Percentiles rank a stretch among this genome's conserved stretches.
phyloP scores from a whole-genome alignment of 2,888 invertebrate species.

The Ophion ellenae region DNA sequence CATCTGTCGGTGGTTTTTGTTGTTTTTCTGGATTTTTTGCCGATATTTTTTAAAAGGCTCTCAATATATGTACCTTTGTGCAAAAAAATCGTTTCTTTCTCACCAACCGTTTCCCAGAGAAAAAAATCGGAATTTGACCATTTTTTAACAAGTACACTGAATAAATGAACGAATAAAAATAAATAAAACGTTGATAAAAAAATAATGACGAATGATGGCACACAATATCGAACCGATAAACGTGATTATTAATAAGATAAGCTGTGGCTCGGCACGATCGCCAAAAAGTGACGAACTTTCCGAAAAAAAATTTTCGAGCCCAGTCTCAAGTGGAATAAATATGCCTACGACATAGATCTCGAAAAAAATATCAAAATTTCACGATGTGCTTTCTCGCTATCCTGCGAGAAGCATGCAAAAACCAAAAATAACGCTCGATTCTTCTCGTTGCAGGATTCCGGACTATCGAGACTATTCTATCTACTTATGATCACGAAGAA shows the following conservation, averaged over 20 bases:
- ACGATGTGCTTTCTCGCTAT: background rate
- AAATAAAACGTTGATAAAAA: background rate
- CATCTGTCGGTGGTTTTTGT: no score
- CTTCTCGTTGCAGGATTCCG: slow-evolving; percentile 74
- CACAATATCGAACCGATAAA: background rate
- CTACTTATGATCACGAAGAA: slow-evolving; percentile 79
- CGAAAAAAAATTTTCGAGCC: no score
- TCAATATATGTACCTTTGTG: no score
- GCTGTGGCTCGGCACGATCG: no score
- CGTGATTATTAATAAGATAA: background rate
- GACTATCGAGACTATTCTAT: slow-evolving; percentile 75
- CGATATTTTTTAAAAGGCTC: no score
- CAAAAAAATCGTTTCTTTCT: no score
- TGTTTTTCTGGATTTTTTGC: no score
- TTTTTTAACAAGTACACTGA: background rate
- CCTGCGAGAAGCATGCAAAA: background rate
- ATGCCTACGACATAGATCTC: background rate
- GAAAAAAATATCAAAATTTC: background rate
- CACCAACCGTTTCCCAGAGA: no score
- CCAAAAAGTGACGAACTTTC: no score
- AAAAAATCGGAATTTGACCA: no score
- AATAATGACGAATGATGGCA: background rate
- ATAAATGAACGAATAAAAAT: background rate
- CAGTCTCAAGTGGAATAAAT: background rate
- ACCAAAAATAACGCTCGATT: slow-evolving; percentile 23